phyloP scores from a whole-genome alignment of 23 tunicate genomes.

The Halocynthia roretzi region DNA sequence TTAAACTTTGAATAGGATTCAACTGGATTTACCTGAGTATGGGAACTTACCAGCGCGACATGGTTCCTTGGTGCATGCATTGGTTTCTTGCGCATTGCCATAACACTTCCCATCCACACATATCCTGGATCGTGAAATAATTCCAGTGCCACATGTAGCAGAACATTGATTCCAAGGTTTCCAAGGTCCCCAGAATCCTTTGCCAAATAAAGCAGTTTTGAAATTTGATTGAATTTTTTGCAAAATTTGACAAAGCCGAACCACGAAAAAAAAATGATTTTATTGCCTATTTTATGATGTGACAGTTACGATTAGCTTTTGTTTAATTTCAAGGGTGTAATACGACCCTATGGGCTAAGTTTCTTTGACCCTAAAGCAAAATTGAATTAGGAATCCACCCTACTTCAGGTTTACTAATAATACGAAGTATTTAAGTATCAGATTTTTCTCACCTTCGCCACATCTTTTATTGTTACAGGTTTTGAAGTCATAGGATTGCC shows the following conservation, averaged over 20 bases:
- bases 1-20: neutral
- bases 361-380: too few species aligned
- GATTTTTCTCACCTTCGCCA: slow-evolving; percentile 2
- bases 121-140: neutral
- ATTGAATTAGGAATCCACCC: too few species aligned
- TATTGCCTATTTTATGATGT: neutral
- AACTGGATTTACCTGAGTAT: neutral
- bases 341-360: too few species aligned
- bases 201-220: neutral
- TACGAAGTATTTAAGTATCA: too few species aligned
- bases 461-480: slow-evolving; percentile 12
- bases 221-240: neutral
- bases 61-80: neutral
- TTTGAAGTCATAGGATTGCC: slow-evolving; percentile 2
- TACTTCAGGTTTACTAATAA: too few species aligned
- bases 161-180: slow-evolving; percentile 12
- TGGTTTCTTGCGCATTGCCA: slow-evolving; percentile 12
- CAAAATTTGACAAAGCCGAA: neutral
- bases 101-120: slow-evolving; percentile 16
- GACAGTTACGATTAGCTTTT: too few species aligned
- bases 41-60: slow-evolving; percentile 1
- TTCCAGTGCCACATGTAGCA: slow-evolving; percentile 13
- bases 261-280: neutral
- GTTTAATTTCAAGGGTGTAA: too few species aligned
- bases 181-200: slow-evolving; percentile 16